phyloP scores from a whole-genome alignment of 2,888 invertebrate species.

The Cryptus viduatorius region DNA sequence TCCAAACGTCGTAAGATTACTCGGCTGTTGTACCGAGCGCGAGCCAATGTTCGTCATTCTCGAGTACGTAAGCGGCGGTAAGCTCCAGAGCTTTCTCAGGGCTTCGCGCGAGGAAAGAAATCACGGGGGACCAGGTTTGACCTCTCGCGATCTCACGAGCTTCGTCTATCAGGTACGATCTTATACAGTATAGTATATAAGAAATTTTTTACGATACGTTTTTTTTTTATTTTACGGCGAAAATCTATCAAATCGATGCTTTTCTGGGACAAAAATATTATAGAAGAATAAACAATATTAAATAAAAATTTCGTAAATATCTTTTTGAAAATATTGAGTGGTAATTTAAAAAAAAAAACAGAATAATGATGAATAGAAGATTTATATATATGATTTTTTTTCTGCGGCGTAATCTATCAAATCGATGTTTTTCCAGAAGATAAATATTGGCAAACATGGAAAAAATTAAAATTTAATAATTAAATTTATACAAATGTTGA shows the following conservation, averaged over 20 bases:
- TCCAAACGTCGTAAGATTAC: conserved; percentile 94
- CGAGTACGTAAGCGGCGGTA: conserved; percentile 95
- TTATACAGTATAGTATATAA: neutral
- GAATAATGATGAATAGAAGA: too few relatives aligned
- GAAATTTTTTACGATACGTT: neutral
- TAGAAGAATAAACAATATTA: too few relatives aligned
- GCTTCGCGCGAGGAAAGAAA: conserved; percentile 94
- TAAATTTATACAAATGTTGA: neutral
- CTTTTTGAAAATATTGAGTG: too few relatives aligned
- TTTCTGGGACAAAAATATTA: neutral
- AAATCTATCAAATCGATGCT: neutral
- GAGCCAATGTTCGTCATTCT: conserved; percentile 97
- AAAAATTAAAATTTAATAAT: too few relatives aligned
- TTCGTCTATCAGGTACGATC: conserved; percentile 93
- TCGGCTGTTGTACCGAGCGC: conserved; percentile 95
- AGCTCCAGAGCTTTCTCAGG: conserved; percentile 94
- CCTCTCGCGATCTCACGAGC: conserved; percentile 94
- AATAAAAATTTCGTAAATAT: too few relatives aligned
- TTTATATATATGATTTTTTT: too few relatives aligned
- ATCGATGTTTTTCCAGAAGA: neutral
- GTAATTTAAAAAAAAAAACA: too few relatives aligned
- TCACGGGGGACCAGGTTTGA: conserved; percentile 89
- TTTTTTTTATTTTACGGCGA: neutral
- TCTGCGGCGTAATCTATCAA: neutral
- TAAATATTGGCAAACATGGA: too few relatives aligned